These are phyloP conservation scores for Dasypus novemcinctus DNA, from an alignment of 2,113 vertebrate genomes.

Conservation along the genomic window DNA sequence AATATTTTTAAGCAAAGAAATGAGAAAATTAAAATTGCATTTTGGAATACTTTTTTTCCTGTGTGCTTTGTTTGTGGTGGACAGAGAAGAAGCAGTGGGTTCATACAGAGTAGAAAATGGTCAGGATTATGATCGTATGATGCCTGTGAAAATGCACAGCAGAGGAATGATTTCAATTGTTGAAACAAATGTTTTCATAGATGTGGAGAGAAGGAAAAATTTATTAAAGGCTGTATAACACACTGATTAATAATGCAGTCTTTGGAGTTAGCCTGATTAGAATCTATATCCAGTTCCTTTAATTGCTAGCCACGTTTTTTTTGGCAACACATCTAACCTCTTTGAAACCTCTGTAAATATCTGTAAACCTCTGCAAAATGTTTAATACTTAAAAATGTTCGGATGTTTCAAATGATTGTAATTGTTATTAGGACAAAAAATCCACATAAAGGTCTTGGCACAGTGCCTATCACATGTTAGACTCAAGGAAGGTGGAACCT, in stretches of 20 bases:
- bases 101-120: not conserved
- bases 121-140: too few species aligned
- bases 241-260: too few species aligned
- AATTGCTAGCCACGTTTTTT: too few species aligned
- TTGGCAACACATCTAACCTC: not conserved
- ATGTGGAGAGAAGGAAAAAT: not conserved
- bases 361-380: not conserved
- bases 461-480: too few species aligned
- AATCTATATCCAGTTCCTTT: not conserved
- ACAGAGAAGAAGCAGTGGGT: not conserved
- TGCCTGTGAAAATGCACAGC: not conserved
- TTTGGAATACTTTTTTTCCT: not conserved
- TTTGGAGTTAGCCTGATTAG: not conserved
- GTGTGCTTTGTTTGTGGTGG: not conserved
- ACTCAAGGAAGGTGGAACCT: too few species aligned
- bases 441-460: too few species aligned
- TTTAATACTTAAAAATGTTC: not conserved
- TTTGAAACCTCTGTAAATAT: not conserved
- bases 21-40: not conserved
- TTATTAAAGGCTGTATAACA: not conserved
- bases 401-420: not conserved
- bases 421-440: too few species aligned
- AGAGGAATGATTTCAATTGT: not conserved
- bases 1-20: not conserved
- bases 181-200: too few species aligned